Conservation (phyloP, 2,797 vertebrate genomes). For the Geotrypetes seraphini region DNA sequence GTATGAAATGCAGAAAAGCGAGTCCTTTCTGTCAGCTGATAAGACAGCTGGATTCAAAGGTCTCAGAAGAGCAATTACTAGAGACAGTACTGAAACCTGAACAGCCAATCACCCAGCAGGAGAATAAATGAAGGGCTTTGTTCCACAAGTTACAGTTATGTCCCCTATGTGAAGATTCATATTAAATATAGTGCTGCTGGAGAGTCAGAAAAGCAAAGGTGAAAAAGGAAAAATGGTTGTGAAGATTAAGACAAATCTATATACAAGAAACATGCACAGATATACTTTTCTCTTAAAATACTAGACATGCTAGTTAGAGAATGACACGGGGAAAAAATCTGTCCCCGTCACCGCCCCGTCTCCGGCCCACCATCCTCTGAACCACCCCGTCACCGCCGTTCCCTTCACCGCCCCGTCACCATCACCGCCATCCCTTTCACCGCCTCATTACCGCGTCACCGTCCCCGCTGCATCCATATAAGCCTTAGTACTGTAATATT, state of each 20-base stretch:
- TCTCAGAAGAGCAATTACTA: conserved; percentile 11
- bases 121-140: conserved; percentile 2
- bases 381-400: too few relatives aligned
- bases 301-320: too few relatives aligned
- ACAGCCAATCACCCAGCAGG: not conserved
- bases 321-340: too few relatives aligned
- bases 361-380: too few relatives aligned
- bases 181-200: not conserved
- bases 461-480: too few relatives aligned
- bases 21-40: not conserved
- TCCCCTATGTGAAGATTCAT: not conserved
- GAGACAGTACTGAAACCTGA: conserved; percentile 4
- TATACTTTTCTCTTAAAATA: not conserved
- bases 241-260: not conserved
- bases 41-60: conserved; percentile 4
- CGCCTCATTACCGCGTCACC: too few relatives aligned
- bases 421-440: too few relatives aligned
- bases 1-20: conserved; percentile 20
- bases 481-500: too few relatives aligned
- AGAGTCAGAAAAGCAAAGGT: not conserved
- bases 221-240: not conserved
- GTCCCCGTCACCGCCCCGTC: too few relatives aligned
- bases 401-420: too few relatives aligned
- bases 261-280: too few relatives aligned
- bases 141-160: not conserved